Evolutionary conservation across 2,888 invertebrate genomes (phyloP), one percentile per base, ranked within the genome.

Genomic region (Scaptodrosophila latifasciaeformis): DNA sequence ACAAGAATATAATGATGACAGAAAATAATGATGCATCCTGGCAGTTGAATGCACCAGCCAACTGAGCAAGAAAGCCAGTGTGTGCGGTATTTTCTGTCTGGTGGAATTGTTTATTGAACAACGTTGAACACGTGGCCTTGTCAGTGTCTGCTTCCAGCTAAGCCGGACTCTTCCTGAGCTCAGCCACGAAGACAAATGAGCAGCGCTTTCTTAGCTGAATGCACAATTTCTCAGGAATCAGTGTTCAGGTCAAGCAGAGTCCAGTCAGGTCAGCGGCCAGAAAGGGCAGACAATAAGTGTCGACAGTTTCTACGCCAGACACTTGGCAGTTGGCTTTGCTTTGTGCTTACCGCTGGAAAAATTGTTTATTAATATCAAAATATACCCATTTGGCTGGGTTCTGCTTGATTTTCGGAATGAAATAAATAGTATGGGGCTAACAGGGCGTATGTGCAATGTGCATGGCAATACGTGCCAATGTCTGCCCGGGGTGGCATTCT

Each of bases 11-110:
- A 76, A 76, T 76, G 77, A 79, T 76, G 75, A 76, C 79, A 76
- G 79, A 79, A 76, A 76, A 76, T 79, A 76, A 76, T 76, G 75
- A 76, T 76, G 79, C 79, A 76, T 76, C 77, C 77, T 70, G 76
- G 61, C 61, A 47, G 57, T 53, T 42, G 57, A 47, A 17, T 17
- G 13, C 24, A 31, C 37, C 35, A 54, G 27, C 29, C 19, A 53
- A 10, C 48, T 13, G 34, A 48, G 39, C 43, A 30, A 4, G 15
- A 42, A 56, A 34, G 40, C 49, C 50, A 53, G 58, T 35, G 47
- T 17, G 35, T 27, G 42, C 57, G 54, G 59, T 54, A 54, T 56
- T 27, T 15, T 15, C 34, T 10, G 34, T 10, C 34, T 44, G 47
- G 34, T 62, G 54, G 59, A 62, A 59, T 62, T 72, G 65, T 75